Base-by-base conservation (phyloP, 2,888 invertebrate species). In the Agriopis leucophaearia region DNA sequence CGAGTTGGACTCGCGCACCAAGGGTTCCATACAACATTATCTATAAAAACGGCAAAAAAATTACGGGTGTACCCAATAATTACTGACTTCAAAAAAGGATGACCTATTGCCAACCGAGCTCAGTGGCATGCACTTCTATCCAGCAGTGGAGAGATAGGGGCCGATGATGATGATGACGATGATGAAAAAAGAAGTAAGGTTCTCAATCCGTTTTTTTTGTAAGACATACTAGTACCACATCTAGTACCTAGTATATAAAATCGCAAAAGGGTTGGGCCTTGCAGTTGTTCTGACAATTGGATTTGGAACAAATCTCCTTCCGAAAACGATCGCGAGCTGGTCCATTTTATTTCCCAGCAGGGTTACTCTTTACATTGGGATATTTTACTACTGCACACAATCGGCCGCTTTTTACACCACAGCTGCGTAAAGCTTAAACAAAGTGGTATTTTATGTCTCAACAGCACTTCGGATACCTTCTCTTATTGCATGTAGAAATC, bases 231-330 rank as follows among this genome's bases (percentile, higher is more conserved):
- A n/a, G n/a, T n/a, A n/a, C n/a, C n/a, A n/a, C n/a, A n/a, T n/a
- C n/a, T n/a, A n/a, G n/a, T n/a, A n/a, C n/a, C n/a, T 12, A 42
- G 42, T 5, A 13, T n/a, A n/a, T 44, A 35, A 64, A 48, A 15
- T 35, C 2, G 51, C 8, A 57, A 57, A 57, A 44, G 36, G 61
- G 44, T 59, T 48, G 80, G 79, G 78, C 76, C 83, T 83, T 83
- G 83, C 82, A 86, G 85, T 87, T 85, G 84, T 81, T 79, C 81
- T 74, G 79, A 76, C 82, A 85, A 87, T 88, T 86, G 83, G 82
- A 87, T 87, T 85, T 82, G 77, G 74, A 83, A 81, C 79, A 81
- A 83, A 85, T 84, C 80, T 84, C 81, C 80, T 73, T 81, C 76
- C 77, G 71, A 74, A 74, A 73, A 71, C 70, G 69, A 69, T 62